Evolutionary conservation across 23 tunicate species (phyloP).

Genomic region (Halocynthia roretzi): DNA sequence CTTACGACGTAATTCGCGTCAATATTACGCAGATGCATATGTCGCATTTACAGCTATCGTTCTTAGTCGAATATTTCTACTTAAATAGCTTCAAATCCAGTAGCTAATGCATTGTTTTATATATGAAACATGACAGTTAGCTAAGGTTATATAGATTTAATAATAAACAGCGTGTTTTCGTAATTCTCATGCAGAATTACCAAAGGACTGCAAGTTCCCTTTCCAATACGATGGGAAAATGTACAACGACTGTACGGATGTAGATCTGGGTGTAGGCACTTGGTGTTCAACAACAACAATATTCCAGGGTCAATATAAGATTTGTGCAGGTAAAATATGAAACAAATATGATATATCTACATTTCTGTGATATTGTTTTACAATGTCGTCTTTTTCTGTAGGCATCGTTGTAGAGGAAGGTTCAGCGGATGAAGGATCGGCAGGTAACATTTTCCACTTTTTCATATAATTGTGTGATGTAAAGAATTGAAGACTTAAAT

Average conservation of each 20-base stretch:
- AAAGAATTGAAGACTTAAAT: too few species aligned
- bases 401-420: conserved; percentile 3
- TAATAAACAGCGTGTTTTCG: too few species aligned
- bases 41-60: neutral
- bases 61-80: too few species aligned
- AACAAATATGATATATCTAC: too few species aligned
- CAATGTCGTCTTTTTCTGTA: neutral
- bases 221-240: conserved; percentile 85
- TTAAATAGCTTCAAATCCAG: too few species aligned
- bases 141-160: too few species aligned
- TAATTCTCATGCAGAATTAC: conserved; percentile 11
- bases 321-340: conserved; percentile 61
- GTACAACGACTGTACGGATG: conserved; percentile 62
- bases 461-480: neutral
- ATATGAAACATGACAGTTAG: too few species aligned
- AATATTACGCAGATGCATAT: neutral
- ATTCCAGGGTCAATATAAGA: conserved; percentile 39
- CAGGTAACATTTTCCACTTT: neutral
- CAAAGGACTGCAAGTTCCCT: conserved; percentile 46
- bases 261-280: conserved; percentile 26
- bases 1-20: too few species aligned
- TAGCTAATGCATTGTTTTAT: too few species aligned
- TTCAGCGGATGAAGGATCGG: neutral
- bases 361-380: neutral
- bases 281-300: conserved; percentile 81